Conservation (phyloP, 2,797 vertebrate species). For the Podarcis siculus region DNA sequence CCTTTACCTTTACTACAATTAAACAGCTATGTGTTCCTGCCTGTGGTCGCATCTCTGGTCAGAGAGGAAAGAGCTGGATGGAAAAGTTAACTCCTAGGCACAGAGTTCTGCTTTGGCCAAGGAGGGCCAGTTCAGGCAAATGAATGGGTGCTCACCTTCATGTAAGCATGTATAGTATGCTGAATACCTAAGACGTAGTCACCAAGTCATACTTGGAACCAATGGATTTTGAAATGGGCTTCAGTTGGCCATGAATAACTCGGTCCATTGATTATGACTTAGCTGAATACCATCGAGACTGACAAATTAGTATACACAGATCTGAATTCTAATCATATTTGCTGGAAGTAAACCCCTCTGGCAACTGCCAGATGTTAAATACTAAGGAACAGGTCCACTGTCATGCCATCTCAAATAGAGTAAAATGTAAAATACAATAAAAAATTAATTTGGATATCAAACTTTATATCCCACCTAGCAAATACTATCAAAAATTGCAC, state of each 20-base stretch:
- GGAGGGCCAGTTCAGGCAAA: not conserved
- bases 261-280: no score
- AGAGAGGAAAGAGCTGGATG: not conserved
- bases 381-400: not conserved
- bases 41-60: not conserved
- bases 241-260: no score
- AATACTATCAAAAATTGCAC: not conserved
- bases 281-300: not conserved
- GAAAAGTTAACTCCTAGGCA: not conserved
- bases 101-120: not conserved
- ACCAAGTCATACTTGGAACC: no score
- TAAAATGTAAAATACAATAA: not conserved
- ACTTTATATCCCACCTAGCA: not conserved
- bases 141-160: not conserved
- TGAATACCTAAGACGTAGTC: not conserved
- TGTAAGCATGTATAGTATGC: not conserved
- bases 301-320: not conserved
- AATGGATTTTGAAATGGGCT: no score
- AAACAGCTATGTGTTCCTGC: not conserved
- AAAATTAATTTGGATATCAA: not conserved
- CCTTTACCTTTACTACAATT: not conserved
- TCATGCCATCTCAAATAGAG: not conserved
- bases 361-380: not conserved
- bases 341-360: not conserved
- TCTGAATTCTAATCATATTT: not conserved